Percentiles rank a stretch among this genome's conserved stretches.
Evolutionary conservation across 1,140 invertebrate species (phyloP).

Genomic region (Anadara kagoshimensis): DNA sequence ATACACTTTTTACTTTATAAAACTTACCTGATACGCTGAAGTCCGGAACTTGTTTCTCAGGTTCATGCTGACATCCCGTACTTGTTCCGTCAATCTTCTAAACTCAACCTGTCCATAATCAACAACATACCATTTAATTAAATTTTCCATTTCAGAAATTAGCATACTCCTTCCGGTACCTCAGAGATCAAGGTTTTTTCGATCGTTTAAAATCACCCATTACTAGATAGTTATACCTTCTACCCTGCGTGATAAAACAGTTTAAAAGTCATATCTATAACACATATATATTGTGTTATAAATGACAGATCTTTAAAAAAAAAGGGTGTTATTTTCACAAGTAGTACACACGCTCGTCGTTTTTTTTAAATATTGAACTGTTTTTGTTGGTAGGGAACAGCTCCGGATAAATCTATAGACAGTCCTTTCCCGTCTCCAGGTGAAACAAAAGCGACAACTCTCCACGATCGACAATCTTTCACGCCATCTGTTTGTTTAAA

Average conservation of each 20-base stretch:
- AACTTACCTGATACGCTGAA: conserved; percentile 53
- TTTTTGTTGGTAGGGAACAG: conserved; percentile 3
- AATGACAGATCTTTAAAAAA: too few species aligned
- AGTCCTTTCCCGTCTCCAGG: too few species aligned
- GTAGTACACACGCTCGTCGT: conserved; percentile 15
- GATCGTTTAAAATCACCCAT: background rate
- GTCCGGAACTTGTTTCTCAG: conserved; percentile 51
- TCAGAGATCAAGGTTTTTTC: background rate
- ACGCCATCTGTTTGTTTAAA: background rate
- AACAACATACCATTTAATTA: conserved; percentile 41
- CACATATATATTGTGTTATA: background rate
- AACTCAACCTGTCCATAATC: conserved; percentile 57
- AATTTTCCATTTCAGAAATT: conserved; percentile 9
- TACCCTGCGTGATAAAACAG: background rate
- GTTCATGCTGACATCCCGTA: conserved; percentile 56
- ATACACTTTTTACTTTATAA: too few species aligned
- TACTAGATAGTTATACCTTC: background rate
- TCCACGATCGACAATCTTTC: background rate
- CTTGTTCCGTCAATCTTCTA: conserved; percentile 50
- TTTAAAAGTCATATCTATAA: background rate
- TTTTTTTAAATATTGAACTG: background rate
- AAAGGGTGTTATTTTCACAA: background rate
- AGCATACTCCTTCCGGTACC: background rate
- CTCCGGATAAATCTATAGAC: conserved; percentile 1
- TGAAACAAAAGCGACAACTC: conserved; percentile 15